A percentile compares a stretch with the other conserved stretches of the same genome.
phyloP scores from a whole-genome alignment of 2,113 vertebrate genomes.

The cattle (Bos taurus) region ARS-UCD2.0 NC_037338.1:68713001-68713500 shows the following conservation, averaged over 20 bases:
- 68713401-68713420: not conserved
- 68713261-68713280: not conserved
- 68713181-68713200: not conserved
- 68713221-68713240: not conserved
- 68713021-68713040: not conserved
- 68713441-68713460: not conserved
- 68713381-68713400: not conserved
- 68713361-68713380: not conserved
- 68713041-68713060: not conserved
- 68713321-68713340: not conserved
- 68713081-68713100: not conserved
- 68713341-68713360: not conserved
- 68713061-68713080: not conserved
- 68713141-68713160: not conserved
- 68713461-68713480: not conserved
- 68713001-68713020: not conserved
- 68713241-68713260: not conserved
- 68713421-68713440: not conserved
- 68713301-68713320: not conserved
- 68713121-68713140: not conserved
- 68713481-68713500: not conserved
- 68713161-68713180: too few species aligned
- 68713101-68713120: not conserved
- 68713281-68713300: not conserved
- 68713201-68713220: not conserved